Conservation (phyloP, 2,888 invertebrate genomes). For the Macroteleia sp. region DNA sequence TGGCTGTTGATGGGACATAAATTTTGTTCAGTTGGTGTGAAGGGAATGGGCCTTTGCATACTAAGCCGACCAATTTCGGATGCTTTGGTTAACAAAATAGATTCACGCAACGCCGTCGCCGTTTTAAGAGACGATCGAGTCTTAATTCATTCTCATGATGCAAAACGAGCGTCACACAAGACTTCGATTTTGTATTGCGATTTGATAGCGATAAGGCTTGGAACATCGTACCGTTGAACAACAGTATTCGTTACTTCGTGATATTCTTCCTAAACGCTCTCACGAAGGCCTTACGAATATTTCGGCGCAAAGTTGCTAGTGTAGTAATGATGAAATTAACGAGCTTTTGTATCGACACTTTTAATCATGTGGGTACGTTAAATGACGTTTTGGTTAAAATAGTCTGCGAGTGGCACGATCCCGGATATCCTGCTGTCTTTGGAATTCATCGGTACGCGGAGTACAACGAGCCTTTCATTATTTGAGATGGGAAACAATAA, state of each 20-base stretch:
- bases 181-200: conserved; percentile 63
- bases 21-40: conserved; percentile 77
- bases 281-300: conserved; percentile 49
- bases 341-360: conserved; percentile 36
- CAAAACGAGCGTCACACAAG: conserved; percentile 49
- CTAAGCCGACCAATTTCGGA: conserved; percentile 68
- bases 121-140: conserved; percentile 34
- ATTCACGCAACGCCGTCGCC: conserved; percentile 35
- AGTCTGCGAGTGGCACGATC: conserved; percentile 33
- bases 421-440: conserved; percentile 61
- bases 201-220: conserved; percentile 61
- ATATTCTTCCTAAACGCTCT: conserved; percentile 60
- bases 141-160: conserved; percentile 58
- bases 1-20: conserved; percentile 80
- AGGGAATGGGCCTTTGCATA: conserved; percentile 58
- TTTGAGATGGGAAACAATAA: conserved; percentile 40
- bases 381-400: conserved; percentile 1
- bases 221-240: conserved; percentile 24
- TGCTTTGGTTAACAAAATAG: conserved; percentile 80
- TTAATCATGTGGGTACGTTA: conserved; percentile 10
- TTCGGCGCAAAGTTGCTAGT: conserved; percentile 22
- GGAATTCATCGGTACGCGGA: conserved; percentile 31
- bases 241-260: conserved; percentile 53
- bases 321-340: conserved; percentile 52
- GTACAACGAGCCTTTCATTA: conserved; percentile 35